Conservation (phyloP, 2,797 vertebrate species). For the Tamandua tetradactyla region DNA sequence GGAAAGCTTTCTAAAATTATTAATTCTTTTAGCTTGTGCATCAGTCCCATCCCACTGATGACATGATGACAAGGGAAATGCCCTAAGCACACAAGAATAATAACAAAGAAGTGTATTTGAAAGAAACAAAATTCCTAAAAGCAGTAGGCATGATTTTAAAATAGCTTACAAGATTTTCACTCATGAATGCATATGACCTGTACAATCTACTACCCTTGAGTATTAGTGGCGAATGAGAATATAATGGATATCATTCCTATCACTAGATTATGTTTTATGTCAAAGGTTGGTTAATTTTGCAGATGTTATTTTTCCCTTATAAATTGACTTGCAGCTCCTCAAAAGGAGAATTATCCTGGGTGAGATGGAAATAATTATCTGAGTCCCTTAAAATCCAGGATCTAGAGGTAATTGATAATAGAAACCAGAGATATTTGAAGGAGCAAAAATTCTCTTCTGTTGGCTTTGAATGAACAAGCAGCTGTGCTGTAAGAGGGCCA, state of each 20-base stretch:
- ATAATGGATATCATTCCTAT: neutral
- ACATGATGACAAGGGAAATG: slow-evolving; percentile 26
- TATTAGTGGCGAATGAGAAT: neutral
- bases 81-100: neutral
- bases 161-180: neutral
- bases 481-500: neutral
- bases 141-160: neutral
- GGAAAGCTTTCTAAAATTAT: slow-evolving; percentile 27
- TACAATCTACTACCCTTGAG: neutral
- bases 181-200: neutral
- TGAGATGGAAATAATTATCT: neutral
- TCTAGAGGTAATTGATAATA: neutral
- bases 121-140: neutral
- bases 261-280: neutral
- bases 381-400: neutral
- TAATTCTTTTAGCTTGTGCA: slow-evolving; percentile 33
- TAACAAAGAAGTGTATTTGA: neutral
- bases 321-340: neutral
- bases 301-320: neutral
- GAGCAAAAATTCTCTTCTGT: neutral
- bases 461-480: neutral
- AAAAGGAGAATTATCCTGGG: neutral
- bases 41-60: neutral
- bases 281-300: neutral
- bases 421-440: neutral